These are phyloP conservation scores for Epinephelus coioides DNA, from an alignment of 2,797 vertebrate genomes.

Conservation along the genomic window DNA sequence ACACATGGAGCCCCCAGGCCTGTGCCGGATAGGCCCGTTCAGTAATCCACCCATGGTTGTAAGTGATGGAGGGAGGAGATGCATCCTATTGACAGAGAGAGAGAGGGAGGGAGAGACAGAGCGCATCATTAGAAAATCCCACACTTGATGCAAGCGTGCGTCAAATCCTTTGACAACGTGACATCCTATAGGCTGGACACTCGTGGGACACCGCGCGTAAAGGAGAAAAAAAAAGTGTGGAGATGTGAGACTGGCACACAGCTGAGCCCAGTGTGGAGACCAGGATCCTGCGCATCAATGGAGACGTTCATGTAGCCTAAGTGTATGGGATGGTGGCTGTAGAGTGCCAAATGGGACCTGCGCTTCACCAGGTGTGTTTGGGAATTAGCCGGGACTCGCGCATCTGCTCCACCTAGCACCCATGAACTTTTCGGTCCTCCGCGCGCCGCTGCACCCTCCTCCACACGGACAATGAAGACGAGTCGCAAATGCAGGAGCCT, in stretches of 20 bases:
- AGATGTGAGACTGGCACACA: constrained; percentile 21
- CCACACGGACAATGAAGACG: constrained; percentile 87
- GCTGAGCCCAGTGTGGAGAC: constrained; percentile 11
- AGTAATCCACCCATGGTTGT: background rate
- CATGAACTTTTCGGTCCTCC: constrained; percentile 51
- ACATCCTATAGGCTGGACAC: constrained; percentile 54
- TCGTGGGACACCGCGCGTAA: constrained; percentile 30
- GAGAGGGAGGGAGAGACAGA: constrained; percentile 8
- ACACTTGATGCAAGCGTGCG: constrained; percentile 34
- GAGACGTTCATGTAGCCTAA: background rate
- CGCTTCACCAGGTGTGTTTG: constrained; percentile 5
- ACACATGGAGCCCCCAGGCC: no score
- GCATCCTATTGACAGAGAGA: background rate
- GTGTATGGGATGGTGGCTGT: background rate
- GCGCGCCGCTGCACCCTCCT: constrained; percentile 25
- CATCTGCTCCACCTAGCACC: constrained; percentile 14
- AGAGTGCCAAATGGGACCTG: constrained; percentile 28
- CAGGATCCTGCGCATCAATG: background rate
- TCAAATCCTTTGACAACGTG: constrained; percentile 79
- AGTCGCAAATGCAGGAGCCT: constrained; percentile 91
- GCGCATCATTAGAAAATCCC: constrained; percentile 55
- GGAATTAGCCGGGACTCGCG: constrained; percentile 20
- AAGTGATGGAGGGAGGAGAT: background rate
- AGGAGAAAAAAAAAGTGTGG: background rate
- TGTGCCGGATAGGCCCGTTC: no score